Base-by-base conservation (phyloP, 2,797 vertebrate species). In the Artibeus lituratus region DNA sequence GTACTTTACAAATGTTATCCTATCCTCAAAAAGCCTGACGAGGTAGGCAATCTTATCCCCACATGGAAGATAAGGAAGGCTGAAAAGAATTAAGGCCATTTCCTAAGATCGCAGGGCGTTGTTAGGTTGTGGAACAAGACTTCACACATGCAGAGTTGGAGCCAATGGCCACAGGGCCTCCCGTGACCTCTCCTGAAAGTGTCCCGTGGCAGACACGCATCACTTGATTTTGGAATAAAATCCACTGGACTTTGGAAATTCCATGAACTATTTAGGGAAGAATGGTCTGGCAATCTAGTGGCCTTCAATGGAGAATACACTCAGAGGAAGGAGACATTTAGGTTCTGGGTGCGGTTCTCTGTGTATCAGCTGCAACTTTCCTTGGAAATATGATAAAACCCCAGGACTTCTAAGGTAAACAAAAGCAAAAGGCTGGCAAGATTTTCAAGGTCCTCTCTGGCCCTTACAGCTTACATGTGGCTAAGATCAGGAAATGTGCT, bases 401-500 rank as follows among this genome's bases (percentile, higher is more conserved):
- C 53, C 18, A 29, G 29, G 24, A 72, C 51, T 93, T 91, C 49
- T 42, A 87, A 93, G 2, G 21, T 87, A 93, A 97, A 94, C 73
- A 90, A 89, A 96, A 72, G 55, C 39, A 90, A 96, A 47, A 73
- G 26, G 86, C 19, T 85, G 76, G 94, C 69, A 78, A 8, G 53
- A 39, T 59, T 95, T 81, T 87, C 78, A 94, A 94, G 72, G 55
- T 85, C 57, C 62, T 53, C 9, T n/a, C 57, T 72, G 44, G 16
- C 44, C 91, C 55, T 47, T 47, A 91, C 32, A 26, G 53, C 83
- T 80, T 72, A 81, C 1, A 74, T 5, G 76, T 96, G 90, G 42
- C 59, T 72, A 78, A 84, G 81, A 93, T 93, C 16, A 86, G 77
- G 47, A 94, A 94, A 85, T 37, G n/a, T 87, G 80, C 62, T 73